These are phyloP conservation scores for Dinothrombium tinctorium DNA, from an alignment of 1,140 invertebrate species.

Conservation along the genomic window DNA sequence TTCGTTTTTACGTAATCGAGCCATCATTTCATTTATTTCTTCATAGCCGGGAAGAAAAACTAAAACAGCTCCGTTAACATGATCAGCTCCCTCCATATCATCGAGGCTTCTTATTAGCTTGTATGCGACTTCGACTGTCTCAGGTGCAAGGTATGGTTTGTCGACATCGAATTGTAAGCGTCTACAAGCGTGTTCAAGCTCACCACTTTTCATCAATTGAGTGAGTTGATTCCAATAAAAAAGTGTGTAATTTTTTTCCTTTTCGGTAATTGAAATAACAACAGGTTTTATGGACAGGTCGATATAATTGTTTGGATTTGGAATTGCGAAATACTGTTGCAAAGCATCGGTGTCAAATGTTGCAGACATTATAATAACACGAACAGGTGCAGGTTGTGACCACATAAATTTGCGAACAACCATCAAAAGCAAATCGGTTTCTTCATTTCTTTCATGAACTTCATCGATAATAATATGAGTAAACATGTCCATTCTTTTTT, in stretches of 20 bases:
- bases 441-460: slow-evolving; percentile 76
- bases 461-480: slow-evolving; percentile 87
- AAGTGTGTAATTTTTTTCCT: too few species aligned
- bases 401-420: slow-evolving; percentile 48
- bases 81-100: background rate
- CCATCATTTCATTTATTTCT: slow-evolving; percentile 23
- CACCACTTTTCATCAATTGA: too few species aligned
- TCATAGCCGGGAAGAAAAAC: slow-evolving; percentile 34
- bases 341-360: slow-evolving; percentile 94
- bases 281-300: too few species aligned
- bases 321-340: slow-evolving; percentile 28
- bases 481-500: slow-evolving; percentile 30
- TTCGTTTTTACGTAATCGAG: slow-evolving; percentile 12
- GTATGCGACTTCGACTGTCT: too few species aligned
- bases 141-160: too few species aligned
- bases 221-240: too few species aligned
- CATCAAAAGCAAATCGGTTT: slow-evolving; percentile 76
- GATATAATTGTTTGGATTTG: too few species aligned
- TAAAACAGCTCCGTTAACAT: slow-evolving; percentile 23
- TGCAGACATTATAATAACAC: slow-evolving; percentile 81
- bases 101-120: too few species aligned
- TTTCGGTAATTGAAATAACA: too few species aligned
- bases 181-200: too few species aligned
- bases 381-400: slow-evolving; percentile 42
- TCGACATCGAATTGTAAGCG: too few species aligned